A percentile compares a stretch with the other conserved stretches of the same genome.
Conservation (phyloP, 2,113 vertebrate genomes). For the Cinclus mexicanus region DNA sequence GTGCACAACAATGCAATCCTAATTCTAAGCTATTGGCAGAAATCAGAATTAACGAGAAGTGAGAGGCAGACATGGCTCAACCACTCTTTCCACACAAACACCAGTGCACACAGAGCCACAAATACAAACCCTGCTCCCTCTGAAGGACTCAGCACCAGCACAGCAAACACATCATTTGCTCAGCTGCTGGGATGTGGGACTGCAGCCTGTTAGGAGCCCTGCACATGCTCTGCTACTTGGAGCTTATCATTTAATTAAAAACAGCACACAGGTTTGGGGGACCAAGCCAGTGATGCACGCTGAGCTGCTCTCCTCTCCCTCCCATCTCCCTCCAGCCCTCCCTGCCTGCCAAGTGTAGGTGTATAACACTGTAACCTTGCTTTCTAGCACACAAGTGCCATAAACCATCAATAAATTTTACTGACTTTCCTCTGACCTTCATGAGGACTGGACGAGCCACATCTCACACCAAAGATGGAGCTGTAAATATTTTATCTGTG, state of each 20-base stretch:
- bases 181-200: not conserved
- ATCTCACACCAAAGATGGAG: slow-evolving; percentile 58
- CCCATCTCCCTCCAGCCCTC: not conserved
- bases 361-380: not conserved
- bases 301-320: not conserved
- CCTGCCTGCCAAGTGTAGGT: not conserved
- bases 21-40: not conserved
- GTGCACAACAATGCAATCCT: not conserved
- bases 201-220: not conserved
- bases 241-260: slow-evolving; percentile 54
- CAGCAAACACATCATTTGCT: not conserved
- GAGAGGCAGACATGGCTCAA: not conserved
- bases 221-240: not conserved
- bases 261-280: not conserved
- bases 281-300: not conserved
- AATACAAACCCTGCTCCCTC: not conserved
- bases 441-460: slow-evolving; percentile 46
- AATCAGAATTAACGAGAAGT: not conserved
- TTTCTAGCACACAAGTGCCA: not conserved
- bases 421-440: slow-evolving; percentile 72
- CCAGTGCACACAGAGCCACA: not conserved
- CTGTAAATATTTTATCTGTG: slow-evolving; percentile 76
- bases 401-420: slow-evolving; percentile 68
- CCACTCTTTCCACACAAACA: not conserved
- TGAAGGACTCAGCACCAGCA: not conserved